Evolutionary conservation across 2,113 vertebrate genomes (phyloP), one percentile per base, ranked within the genome.

Genomic region (Cricetomys ansorgei): DNA sequence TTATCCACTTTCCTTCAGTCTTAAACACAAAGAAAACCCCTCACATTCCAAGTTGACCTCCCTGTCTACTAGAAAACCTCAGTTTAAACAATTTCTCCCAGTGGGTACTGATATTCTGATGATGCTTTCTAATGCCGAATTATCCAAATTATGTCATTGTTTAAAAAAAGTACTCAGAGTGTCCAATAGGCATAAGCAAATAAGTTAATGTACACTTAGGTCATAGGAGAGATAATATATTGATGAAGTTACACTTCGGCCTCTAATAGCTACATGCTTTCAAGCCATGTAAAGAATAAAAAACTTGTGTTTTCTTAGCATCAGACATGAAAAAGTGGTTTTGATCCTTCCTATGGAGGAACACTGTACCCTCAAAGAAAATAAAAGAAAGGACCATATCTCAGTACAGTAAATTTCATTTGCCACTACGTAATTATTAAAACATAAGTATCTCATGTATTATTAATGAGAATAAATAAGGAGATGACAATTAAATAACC

Each of bases 381-480:
- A 83, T 17, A 31, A 48, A 84, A 89, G 7, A 6, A 87, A 96
- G 94, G 27, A 45, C 79, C 85, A 91, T 45, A 94, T 29, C 50
- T 97, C 85, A 87, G 91, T 92, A 91, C 69, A 96, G 83, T 76
- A 96, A 95, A 91, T 95, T 96, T 86, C 65, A 96, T 97, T 97
- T 87, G 64, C 53, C 16, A 94, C 79, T 29, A 88, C 73, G 87
- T 98, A 97, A 98, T 98, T 98, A 97, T 98, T 98, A 98, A 98
- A 97, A 80, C 76, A 95, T 94, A 95, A 98, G 97, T 97, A 98
- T 97, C 95, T 98, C 97, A 97, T 98, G 79, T 96, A 98, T 98
- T 98, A 98, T 98, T 98, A 98, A 98, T 97, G 97, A 97, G 95
- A 98, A 98, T 98, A 99, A 98, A 99, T 98, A 96, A 88, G 87